Base-by-base conservation (phyloP, 2,797 vertebrate species). In the Enteromius argenteus region DNA sequence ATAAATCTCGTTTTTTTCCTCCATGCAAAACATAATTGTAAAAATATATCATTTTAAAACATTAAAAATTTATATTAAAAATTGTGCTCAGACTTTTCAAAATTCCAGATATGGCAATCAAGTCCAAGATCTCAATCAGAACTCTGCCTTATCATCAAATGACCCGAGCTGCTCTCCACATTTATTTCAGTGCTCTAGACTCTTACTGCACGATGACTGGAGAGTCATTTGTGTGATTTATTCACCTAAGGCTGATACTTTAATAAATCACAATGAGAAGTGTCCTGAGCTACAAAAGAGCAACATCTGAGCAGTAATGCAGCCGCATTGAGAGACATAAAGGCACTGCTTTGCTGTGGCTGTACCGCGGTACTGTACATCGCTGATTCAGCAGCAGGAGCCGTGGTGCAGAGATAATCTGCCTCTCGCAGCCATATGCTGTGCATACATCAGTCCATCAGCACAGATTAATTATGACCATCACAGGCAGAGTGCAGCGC, bases 401-500 rank as follows among this genome's bases (percentile, higher is more conserved):
- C 42, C 91, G 90, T 90, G 92, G 92, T 92, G 94, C 93, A 90
- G 91, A 87, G 92, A 92, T 91, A 89, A 89, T 88, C 86, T 83
- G 71, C 19, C 58, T 58, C 71, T 53, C 71, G 79, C 89, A 89
- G 93, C 93, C 92, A 93, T 91, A 92, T 93, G 94, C 90, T 88
- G 88, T 14, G 87, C 86, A 91, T 90, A 92, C 92, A 93, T 92
- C 91, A 91, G 90, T 64, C 86, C 91, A 90, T 90, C 90, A 91
- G 90, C 89, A 91, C 92, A 94, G 92, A 94, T 95, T 94, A 95
- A 96, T 95, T 94, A 94, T 91, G 90, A 93, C 91, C 91, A 95
- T 93, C 92, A 90, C 90, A 89, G 91, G 91, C 88, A 2, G 86
- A 91, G 90, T 83, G 90, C 84, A 88, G 90, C 86, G 88, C 89